Percentiles rank a stretch among this genome's conserved stretches.
Conservation (phyloP, 2,113 vertebrate species). For the Trochalopteron elliotii region DNA sequence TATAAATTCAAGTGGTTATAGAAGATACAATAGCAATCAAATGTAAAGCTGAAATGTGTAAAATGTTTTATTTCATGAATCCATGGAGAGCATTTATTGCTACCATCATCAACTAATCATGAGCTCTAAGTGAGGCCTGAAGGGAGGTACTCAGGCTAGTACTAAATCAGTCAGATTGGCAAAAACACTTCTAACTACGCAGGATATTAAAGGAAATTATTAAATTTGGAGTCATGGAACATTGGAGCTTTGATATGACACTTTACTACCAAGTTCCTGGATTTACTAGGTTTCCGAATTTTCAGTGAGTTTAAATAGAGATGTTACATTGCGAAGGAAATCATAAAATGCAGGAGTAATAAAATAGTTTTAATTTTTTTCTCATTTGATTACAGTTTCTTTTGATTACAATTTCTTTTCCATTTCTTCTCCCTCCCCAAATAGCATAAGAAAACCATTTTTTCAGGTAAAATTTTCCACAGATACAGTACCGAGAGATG, state of each 20-base stretch:
- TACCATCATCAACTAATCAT: conserved; percentile 4
- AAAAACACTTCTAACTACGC: neutral
- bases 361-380: neutral
- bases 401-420: neutral
- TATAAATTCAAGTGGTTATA: neutral
- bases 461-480: neutral
- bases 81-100: neutral
- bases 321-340: neutral
- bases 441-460: neutral
- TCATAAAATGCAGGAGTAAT: neutral
- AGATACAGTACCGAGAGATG: neutral
- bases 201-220: neutral
- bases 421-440: neutral
- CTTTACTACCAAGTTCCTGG: neutral
- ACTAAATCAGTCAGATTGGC: neutral
- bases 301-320: neutral
- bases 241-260: neutral
- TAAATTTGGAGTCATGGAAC: neutral
- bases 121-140: neutral
- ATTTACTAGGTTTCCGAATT: neutral
- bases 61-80: neutral
- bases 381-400: neutral
- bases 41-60: neutral
- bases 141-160: neutral
- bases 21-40: neutral